phyloP scores from a whole-genome alignment of 2,888 invertebrate genomes.

The Volucella bombylans region DNA sequence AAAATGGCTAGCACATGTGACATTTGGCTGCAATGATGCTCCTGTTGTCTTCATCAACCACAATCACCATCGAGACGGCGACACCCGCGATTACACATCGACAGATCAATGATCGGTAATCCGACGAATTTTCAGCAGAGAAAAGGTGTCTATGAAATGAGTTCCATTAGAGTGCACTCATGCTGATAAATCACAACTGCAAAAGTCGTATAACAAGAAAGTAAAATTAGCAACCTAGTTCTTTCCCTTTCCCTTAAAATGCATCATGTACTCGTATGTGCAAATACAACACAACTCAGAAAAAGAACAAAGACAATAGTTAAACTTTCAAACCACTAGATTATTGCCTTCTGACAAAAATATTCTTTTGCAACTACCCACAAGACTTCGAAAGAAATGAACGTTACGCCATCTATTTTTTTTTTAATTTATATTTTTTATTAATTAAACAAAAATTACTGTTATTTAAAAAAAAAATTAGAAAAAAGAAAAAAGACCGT shows the following conservation, averaged over 20 bases:
- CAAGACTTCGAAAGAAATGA: slow-evolving; percentile 37
- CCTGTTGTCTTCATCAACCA: slow-evolving; percentile 93
- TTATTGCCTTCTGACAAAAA: slow-evolving; percentile 53
- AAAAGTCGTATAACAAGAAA: slow-evolving; percentile 2
- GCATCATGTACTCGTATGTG: slow-evolving; percentile 52
- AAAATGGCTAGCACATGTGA: slow-evolving; percentile 89
- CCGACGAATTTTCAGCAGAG: slow-evolving; percentile 98
- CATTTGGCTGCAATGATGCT: slow-evolving; percentile 95
- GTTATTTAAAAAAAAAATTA: slow-evolving; percentile 23
- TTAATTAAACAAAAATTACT: slow-evolving; percentile 41
- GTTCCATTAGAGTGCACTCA: too few species aligned
- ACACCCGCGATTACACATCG: slow-evolving; percentile 89
- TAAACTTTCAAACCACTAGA: slow-evolving; percentile 29
- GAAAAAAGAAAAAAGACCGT: slow-evolving; percentile 30
- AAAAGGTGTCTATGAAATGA: too few species aligned
- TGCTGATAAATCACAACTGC: slow-evolving; percentile 67
- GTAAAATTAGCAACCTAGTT: slow-evolving; percentile 51
- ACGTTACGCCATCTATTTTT: slow-evolving; percentile 38
- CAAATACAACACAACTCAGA: slow-evolving; percentile 13
- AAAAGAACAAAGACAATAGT: slow-evolving; percentile 32
- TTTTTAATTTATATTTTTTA: slow-evolving; percentile 65
- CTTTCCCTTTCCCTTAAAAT: slow-evolving; percentile 50
- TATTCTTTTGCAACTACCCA: slow-evolving; percentile 44
- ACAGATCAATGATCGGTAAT: slow-evolving; percentile 96
- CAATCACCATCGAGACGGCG: slow-evolving; percentile 88